Percentiles rank a stretch among this genome's conserved stretches.
These are phyloP conservation scores for Phasia obesa DNA, from an alignment of 2,888 invertebrate genomes.

Conservation along the genomic window DNA sequence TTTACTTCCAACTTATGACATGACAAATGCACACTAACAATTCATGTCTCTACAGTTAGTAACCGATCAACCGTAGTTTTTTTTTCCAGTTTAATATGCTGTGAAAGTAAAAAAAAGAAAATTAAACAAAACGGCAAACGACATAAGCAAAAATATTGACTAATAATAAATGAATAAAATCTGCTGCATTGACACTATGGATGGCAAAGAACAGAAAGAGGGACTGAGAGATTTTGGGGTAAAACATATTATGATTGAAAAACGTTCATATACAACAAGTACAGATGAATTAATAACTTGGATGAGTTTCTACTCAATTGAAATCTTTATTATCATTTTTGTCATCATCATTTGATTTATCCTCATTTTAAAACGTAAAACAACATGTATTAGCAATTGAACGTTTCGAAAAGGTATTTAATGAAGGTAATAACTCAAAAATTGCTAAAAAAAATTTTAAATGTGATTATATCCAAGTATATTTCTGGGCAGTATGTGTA, in stretches of 20 bases:
- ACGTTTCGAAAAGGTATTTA: background rate
- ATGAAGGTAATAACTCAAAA: too few relatives aligned
- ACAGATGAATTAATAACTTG: conserved; percentile 34
- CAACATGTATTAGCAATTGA: conserved; percentile 32
- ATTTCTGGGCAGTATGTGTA: too few relatives aligned
- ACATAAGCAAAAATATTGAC: conserved; percentile 38
- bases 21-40: conserved; percentile 61
- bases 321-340: conserved; percentile 30
- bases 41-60: conserved; percentile 48
- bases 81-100: background rate
- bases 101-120: background rate
- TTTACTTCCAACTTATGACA: conserved; percentile 42
- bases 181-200: conserved; percentile 59
- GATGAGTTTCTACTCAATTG: conserved; percentile 45
- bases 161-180: conserved; percentile 68
- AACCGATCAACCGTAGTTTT: conserved; percentile 40
- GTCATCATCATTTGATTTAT: background rate
- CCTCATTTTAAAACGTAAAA: conserved; percentile 3
- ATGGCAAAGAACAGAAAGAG: background rate
- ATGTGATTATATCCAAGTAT: too few relatives aligned
- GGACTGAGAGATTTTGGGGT: background rate
- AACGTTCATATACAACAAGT: background rate
- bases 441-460: too few relatives aligned
- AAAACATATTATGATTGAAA: background rate
- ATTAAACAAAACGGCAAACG: conserved; percentile 15